These are phyloP conservation scores for Anas flavirostris DNA, from an alignment of 2,797 vertebrate genomes.

Conservation along the genomic window DNA sequence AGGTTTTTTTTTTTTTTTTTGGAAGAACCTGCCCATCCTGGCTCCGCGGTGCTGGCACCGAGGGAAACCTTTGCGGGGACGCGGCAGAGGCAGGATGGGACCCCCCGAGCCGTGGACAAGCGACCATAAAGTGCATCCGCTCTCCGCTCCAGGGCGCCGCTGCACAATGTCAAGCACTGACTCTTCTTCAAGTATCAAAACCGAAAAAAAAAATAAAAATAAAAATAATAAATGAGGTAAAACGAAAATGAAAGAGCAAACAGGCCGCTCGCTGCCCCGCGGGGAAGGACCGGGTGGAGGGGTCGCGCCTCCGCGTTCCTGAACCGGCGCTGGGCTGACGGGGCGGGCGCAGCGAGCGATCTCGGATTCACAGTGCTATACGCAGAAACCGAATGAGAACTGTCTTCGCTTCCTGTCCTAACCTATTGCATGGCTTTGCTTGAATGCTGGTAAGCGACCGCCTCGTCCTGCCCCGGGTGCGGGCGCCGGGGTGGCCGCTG, in stretches of 20 bases:
- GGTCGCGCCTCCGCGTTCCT: background rate
- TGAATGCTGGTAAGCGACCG: slow-evolving; percentile 23
- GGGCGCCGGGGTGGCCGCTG: background rate
- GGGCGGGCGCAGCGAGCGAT: background rate
- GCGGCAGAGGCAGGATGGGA: background rate
- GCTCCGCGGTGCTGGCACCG: background rate
- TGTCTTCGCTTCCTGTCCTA: slow-evolving; percentile 16
- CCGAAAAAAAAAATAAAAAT: background rate
- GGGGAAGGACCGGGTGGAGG: background rate
- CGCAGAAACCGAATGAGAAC: slow-evolving; percentile 16
- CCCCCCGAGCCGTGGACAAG: background rate
- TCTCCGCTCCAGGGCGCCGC: slow-evolving; percentile 44
- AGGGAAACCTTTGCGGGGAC: background rate
- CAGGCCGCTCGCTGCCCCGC: background rate
- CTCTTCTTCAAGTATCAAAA: slow-evolving; percentile 71
- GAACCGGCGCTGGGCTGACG: rapidly evolving
- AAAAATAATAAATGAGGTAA: slow-evolving; percentile 57
- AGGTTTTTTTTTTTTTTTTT: background rate
- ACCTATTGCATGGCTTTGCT: slow-evolving; percentile 30
- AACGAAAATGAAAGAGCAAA: slow-evolving; percentile 54
- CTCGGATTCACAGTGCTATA: slow-evolving; percentile 36
- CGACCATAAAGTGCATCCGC: slow-evolving; percentile 66
- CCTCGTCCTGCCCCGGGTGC: background rate
- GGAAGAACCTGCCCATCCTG: slow-evolving; percentile 11
- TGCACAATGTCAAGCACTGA: slow-evolving; percentile 17